A percentile compares a stretch with the other conserved stretches of the same genome.
These are phyloP conservation scores for Phengaris arion DNA, from an alignment of 2,888 invertebrate species.

Conservation along the genomic window DNA sequence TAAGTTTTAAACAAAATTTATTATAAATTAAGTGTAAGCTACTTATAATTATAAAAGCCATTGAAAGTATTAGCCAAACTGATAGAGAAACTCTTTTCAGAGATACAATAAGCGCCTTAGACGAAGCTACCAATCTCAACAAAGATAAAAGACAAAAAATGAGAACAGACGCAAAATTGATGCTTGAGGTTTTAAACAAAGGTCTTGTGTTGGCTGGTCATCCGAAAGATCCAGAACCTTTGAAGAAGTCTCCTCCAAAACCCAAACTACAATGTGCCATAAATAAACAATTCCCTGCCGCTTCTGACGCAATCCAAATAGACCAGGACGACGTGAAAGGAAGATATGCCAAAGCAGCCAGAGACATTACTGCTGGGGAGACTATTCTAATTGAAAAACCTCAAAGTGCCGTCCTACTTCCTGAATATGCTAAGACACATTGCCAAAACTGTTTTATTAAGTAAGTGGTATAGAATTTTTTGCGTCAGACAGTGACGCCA, in stretches of 20 bases:
- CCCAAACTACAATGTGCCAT: slow-evolving; percentile 68
- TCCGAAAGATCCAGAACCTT: slow-evolving; percentile 60
- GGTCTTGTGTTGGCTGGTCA: slow-evolving; percentile 75
- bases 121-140: slow-evolving; percentile 81
- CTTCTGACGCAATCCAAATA: slow-evolving; percentile 82
- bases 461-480: slow-evolving; percentile 55
- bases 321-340: slow-evolving; percentile 82
- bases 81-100: slow-evolving; percentile 48
- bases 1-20: slow-evolving; percentile 45
- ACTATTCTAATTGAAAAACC: slow-evolving; percentile 86
- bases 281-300: slow-evolving; percentile 73
- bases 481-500: no score
- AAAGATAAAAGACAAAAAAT: slow-evolving; percentile 81
- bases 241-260: slow-evolving; percentile 59
- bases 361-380: slow-evolving; percentile 85
- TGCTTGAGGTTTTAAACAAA: slow-evolving; percentile 84
- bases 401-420: slow-evolving; percentile 84
- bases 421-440: slow-evolving; percentile 83
- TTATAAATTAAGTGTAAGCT: no score
- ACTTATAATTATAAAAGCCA: background rate
- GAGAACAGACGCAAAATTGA: slow-evolving; percentile 83
- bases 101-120: slow-evolving; percentile 83
- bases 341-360: slow-evolving; percentile 85
- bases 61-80: background rate
- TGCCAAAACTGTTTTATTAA: slow-evolving; percentile 86